Percentiles rank a stretch among this genome's conserved stretches.
Evolutionary conservation across 1,140 invertebrate species (phyloP).

Genomic region (Chironomus tepperi): DNA sequence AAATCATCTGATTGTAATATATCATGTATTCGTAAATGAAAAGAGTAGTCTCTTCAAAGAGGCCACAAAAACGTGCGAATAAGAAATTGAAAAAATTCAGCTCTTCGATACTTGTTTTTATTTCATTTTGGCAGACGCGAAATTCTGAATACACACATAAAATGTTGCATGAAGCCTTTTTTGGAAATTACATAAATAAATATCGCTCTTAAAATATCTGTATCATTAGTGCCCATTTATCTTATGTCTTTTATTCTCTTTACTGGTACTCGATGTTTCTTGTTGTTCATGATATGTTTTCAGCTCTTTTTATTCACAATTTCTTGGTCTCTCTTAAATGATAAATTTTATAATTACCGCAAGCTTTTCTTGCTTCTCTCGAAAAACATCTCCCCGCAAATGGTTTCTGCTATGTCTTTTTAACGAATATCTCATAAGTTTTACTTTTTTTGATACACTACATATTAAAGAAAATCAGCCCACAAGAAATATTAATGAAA

Average conservation of each 20-base stretch:
- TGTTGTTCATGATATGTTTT: background rate
- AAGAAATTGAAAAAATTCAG: background rate
- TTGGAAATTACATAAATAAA: constrained; percentile 15
- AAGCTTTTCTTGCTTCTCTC: background rate
- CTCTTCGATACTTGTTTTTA: background rate
- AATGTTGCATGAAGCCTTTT: constrained; percentile 7
- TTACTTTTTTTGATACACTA: background rate
- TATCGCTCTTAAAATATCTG: constrained; percentile 2
- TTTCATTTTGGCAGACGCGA: background rate
- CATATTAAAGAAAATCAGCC: constrained; percentile 5
- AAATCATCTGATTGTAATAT: background rate
- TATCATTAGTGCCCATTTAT: constrained; percentile 13
- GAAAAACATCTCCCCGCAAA: background rate
- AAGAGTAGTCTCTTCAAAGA: background rate
- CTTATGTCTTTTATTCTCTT: constrained; percentile 14
- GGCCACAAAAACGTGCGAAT: background rate
- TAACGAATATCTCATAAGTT: constrained; percentile 13
- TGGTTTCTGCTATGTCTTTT: background rate
- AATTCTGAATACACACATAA: background rate
- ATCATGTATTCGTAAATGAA: background rate
- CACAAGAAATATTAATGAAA: constrained; percentile 1
- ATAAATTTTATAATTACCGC: constrained; percentile 24
- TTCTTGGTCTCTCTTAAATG: constrained; percentile 14
- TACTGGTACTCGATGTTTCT: background rate
- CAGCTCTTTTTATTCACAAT: background rate